Base-by-base conservation (phyloP, 1,140 invertebrate species). In the Nasonia vitripennis region DNA sequence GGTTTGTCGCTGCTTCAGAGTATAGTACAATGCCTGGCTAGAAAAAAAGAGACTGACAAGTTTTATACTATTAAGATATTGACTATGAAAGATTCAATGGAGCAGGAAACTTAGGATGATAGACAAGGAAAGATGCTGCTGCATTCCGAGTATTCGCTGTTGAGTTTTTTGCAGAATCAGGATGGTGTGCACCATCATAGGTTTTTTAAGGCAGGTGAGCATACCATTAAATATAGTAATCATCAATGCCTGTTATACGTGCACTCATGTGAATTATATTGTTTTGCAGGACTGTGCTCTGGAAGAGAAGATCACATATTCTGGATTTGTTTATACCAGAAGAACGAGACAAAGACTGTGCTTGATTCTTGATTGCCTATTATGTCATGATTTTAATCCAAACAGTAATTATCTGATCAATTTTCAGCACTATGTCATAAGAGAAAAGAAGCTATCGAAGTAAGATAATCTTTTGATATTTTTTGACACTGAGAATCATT, bases 401-500 rank as follows among this genome's bases (percentile, higher is more conserved):
- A 94, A 95, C 88, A 96, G 95, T 73, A 94, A 94, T 34, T 95
- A 96, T 88, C 91, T 96, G 2, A 95, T 97, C 34, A 97, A 97
- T 92, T 93, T 98, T 10, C 96, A 97, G 88, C 96, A 97, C 90
- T 97, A 97, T 93, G 96, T 98, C 7, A 97, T 97, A 77, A 96
- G 95, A 91, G 96, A 97, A 87, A 97, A 97, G 88, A 97, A 96
- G 91, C 23, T 98, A 45, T 94, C 94, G 11, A 97, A 97, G 90
- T 95, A 95, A 88, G 96, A 97, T 92, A 96, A 96, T 41, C 94
- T 97, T 70, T 90, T 96, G 55, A 96, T 98, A 90, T 97, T 98
- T 90, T 95, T 95, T 89, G 95, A 97, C 91, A 96, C 97, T 88
- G 20, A 94, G 94, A 89, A 95, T 97, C 83, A 96, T 97, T 9